Evolutionary conservation across 1,140 invertebrate genomes (phyloP).

Genomic region (Radopholus similis): DNA sequence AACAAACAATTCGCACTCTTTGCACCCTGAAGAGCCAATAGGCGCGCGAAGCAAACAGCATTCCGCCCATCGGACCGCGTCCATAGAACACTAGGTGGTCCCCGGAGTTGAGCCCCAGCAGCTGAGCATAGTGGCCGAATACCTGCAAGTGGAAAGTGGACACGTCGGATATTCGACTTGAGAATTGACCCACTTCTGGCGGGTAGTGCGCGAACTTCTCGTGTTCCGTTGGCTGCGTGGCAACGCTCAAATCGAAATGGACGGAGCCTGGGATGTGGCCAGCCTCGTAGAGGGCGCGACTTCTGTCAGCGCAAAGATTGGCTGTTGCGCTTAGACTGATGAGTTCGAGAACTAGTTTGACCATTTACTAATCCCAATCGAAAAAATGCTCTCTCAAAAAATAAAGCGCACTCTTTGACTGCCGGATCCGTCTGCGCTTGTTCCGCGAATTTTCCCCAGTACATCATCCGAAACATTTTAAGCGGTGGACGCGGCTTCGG

Average conservation of each 20-base stretch:
- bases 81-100: constrained; percentile 54
- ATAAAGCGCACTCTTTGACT: not conserved
- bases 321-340: too few relatives aligned
- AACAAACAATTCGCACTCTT: not conserved
- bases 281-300: too few relatives aligned
- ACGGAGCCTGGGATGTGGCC: constrained; percentile 40
- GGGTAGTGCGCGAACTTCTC: constrained; percentile 47
- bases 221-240: constrained; percentile 37
- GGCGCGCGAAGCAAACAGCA: constrained; percentile 47
- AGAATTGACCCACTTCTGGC: constrained; percentile 23
- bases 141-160: not conserved
- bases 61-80: constrained; percentile 48
- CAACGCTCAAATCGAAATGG: constrained; percentile 39
- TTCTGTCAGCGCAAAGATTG: too few relatives aligned
- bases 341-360: too few relatives aligned
- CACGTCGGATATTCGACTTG: too few relatives aligned
- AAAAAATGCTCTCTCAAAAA: constrained; percentile 8
- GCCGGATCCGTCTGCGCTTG: not conserved
- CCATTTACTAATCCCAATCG: too few relatives aligned
- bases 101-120: constrained; percentile 43
- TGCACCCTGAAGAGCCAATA: constrained; percentile 46
- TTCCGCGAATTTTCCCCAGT: not conserved
- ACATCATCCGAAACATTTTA: constrained; percentile 2
- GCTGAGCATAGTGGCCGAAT: constrained; percentile 47
- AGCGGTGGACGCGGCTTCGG: not conserved